A percentile compares a stretch with the other conserved stretches of the same genome.
phyloP scores from a whole-genome alignment of 2,113 vertebrate genomes.

The Origma solitaria region DNA sequence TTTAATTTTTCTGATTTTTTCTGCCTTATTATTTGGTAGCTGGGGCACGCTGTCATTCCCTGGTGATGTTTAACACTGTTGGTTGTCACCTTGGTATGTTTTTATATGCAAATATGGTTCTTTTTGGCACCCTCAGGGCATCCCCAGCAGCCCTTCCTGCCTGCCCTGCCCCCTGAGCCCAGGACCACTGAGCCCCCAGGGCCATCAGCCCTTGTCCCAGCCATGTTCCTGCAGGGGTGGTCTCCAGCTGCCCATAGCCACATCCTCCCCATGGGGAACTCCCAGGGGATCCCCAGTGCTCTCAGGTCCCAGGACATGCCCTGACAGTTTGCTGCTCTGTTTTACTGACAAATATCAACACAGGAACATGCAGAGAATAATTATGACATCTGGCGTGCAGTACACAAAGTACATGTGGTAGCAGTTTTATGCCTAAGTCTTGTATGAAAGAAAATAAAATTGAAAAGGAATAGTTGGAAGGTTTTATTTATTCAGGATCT shows the following conservation, averaged over 20 bases:
- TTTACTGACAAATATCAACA: not conserved
- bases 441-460: not conserved
- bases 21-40: not conserved
- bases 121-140: not conserved
- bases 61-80: not conserved
- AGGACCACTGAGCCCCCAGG: no score
- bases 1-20: not conserved
- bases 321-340: not conserved
- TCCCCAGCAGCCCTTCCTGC: not conserved
- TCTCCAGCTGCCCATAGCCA: not conserved
- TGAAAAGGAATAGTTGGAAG: not conserved
- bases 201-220: not conserved
- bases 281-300: rapidly evolving
- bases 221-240: rapidly evolving
- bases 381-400: not conserved
- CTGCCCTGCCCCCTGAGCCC: not conserved
- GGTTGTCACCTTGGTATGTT: rapidly evolving
- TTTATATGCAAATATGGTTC: rapidly evolving
- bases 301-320: not conserved
- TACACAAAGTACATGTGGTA: not conserved
- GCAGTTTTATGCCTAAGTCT: not conserved
- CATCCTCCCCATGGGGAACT: no score
- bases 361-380: not conserved
- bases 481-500: not conserved
- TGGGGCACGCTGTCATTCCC: not conserved